phyloP scores from a whole-genome alignment of 23 tunicate species.

The Diplosoma virens region DNA sequence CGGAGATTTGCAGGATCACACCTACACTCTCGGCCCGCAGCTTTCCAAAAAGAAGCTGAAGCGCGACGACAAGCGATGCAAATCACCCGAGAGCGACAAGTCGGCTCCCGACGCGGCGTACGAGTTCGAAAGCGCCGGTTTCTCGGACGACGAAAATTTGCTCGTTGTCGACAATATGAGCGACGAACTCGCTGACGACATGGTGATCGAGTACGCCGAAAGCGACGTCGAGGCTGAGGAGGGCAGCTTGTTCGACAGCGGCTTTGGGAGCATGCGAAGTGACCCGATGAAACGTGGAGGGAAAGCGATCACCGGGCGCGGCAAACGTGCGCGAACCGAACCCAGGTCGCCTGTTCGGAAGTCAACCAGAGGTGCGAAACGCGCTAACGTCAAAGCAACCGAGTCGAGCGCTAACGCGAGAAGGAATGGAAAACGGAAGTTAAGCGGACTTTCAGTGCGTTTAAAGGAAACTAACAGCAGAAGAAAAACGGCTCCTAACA shows the following conservation, averaged over 20 bases:
- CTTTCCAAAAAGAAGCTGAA: background rate
- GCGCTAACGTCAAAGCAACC: too few species aligned
- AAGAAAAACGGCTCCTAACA: too few species aligned
- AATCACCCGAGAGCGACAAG: slow-evolving; percentile 81
- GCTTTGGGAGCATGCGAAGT: slow-evolving; percentile 71
- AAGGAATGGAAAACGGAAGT: too few species aligned
- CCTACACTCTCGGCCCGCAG: slow-evolving; percentile 40
- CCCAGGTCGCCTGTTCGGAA: too few species aligned
- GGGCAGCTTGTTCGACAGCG: slow-evolving; percentile 63
- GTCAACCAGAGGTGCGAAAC: too few species aligned
- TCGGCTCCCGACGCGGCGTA: slow-evolving; percentile 97
- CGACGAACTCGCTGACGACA: slow-evolving; percentile 21
- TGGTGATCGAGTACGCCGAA: slow-evolving; percentile 18
- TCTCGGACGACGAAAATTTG: slow-evolving; percentile 41
- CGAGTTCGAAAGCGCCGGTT: slow-evolving; percentile 80
- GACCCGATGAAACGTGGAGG: background rate
- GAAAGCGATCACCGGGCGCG: too few species aligned
- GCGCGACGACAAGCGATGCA: slow-evolving; percentile 34
- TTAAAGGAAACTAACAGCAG: too few species aligned
- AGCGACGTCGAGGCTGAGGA: slow-evolving; percentile 28
- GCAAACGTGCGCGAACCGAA: too few species aligned
- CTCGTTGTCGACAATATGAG: slow-evolving; percentile 21
- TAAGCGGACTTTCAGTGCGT: too few species aligned
- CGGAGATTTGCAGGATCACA: slow-evolving; percentile 64
- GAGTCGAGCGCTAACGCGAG: too few species aligned